Evolutionary conservation across 2,888 invertebrate genomes (phyloP).

Genomic region (Graphium colonna): DNA sequence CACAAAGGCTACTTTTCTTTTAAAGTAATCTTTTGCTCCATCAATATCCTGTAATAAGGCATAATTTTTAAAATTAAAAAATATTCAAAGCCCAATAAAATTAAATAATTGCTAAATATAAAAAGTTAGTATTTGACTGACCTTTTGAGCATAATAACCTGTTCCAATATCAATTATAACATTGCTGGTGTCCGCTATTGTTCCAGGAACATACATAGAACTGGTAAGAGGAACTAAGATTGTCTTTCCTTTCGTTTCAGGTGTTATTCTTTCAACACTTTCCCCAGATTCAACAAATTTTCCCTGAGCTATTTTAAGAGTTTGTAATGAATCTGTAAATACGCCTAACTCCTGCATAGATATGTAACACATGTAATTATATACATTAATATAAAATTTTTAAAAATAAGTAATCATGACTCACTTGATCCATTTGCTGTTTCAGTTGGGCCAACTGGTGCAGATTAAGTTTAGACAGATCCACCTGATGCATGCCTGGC

Average conservation of each 20-base stretch:
- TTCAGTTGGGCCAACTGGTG: constrained; percentile 91
- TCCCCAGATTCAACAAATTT: constrained; percentile 95
- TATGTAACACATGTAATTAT: constrained; percentile 5
- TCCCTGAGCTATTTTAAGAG: constrained; percentile 92
- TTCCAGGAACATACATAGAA: constrained; percentile 98
- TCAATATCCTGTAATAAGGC: constrained; percentile 82
- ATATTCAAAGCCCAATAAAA: not conserved
- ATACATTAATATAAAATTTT: not conserved
- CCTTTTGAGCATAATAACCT: constrained; percentile 97
- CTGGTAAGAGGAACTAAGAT: constrained; percentile 96
- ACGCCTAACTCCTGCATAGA: constrained; percentile 87
- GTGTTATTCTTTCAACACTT: constrained; percentile 88
- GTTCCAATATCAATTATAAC: constrained; percentile 98
- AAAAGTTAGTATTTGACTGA: constrained; percentile 47
- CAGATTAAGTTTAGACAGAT: constrained; percentile 88
- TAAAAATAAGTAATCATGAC: constrained; percentile 11
- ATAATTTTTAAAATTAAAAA: not conserved
- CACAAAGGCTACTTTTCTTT: constrained; percentile 93
- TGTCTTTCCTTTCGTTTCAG: constrained; percentile 88
- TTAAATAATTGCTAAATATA: no score
- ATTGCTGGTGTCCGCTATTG: constrained; percentile 89
- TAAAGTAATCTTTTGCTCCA: constrained; percentile 94
- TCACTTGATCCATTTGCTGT: constrained; percentile 92
- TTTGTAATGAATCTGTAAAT: constrained; percentile 93
- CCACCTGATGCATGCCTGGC: constrained; percentile 87